These are phyloP conservation scores for Gisinianus flammeolus DNA, from an alignment of 2,888 invertebrate species.

Conservation along the genomic window DNA sequence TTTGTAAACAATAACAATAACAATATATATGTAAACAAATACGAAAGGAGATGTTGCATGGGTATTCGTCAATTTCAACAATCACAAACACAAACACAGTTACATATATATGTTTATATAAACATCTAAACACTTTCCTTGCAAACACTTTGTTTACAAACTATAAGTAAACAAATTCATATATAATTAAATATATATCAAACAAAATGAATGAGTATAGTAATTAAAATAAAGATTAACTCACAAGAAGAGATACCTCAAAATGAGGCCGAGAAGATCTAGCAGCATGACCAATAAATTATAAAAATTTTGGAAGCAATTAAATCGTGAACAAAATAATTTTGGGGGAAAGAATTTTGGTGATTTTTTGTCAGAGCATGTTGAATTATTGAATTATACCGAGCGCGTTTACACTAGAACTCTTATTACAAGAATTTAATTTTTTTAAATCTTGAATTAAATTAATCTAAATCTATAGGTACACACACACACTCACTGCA, in stretches of 20 bases:
- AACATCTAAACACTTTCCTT: too few species aligned
- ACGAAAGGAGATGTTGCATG: too few species aligned
- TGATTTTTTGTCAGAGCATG: not conserved
- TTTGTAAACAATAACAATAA: too few species aligned
- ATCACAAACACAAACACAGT: not conserved
- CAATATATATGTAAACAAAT: too few species aligned
- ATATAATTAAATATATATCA: not conserved
- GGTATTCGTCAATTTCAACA: too few species aligned
- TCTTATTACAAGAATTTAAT: not conserved
- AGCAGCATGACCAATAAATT: conserved; percentile 30
- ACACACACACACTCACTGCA: too few species aligned
- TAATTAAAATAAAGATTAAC: not conserved
- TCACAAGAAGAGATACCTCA: conserved; percentile 29
- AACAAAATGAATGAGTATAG: not conserved
- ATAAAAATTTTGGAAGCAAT: conserved; percentile 16
- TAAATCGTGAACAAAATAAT: conserved; percentile 4
- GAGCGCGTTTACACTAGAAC: not conserved
- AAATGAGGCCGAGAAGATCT: conserved; percentile 24
- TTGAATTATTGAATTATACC: not conserved
- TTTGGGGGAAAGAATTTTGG: not conserved
- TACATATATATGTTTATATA: not conserved
- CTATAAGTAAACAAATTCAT: not conserved
- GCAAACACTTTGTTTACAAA: too few species aligned
- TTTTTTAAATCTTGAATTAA: not conserved
- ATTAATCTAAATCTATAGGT: too few species aligned